Percentiles rank a stretch among this genome's conserved stretches.
Evolutionary conservation across 2,888 invertebrate species (phyloP).

Genomic region (Xestia ashworthii): DNA sequence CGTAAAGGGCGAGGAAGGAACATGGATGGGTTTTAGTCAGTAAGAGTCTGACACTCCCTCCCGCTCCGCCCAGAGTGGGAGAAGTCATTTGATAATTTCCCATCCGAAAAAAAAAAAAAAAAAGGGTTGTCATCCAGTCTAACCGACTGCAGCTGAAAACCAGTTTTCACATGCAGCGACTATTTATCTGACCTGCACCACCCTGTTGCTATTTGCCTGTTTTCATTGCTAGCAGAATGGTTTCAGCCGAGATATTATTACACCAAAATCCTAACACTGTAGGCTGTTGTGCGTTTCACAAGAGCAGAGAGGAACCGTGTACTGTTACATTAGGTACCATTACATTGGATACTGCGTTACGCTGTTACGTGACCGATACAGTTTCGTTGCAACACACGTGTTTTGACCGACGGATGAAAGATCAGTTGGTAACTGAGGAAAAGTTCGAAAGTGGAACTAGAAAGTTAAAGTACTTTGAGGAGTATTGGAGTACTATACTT

Average conservation of each 20-base stretch:
- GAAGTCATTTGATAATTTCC: too few species aligned
- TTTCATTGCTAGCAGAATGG: neutral
- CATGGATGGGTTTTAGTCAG: too few species aligned
- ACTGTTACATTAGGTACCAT: constrained; percentile 46
- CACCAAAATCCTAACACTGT: neutral
- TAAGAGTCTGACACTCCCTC: too few species aligned
- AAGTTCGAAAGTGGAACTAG: constrained; percentile 27
- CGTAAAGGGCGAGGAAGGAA: too few species aligned
- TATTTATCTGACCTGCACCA: neutral
- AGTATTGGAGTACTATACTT: neutral
- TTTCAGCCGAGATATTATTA: neutral
- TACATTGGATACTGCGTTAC: constrained; percentile 47
- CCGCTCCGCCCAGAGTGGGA: too few species aligned
- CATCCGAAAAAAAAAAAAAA: too few species aligned
- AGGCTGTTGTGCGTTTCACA: constrained; percentile 46
- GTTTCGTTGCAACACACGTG: constrained; percentile 45
- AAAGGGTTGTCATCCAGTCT: neutral
- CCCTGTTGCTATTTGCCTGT: neutral
- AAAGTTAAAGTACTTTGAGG: neutral
- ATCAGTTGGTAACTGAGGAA: constrained; percentile 19
- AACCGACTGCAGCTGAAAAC: neutral
- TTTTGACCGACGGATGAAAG: constrained; percentile 24
- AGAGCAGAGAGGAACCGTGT: constrained; percentile 41
- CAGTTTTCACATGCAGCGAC: neutral
- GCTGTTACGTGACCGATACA: constrained; percentile 52